These are phyloP conservation scores for Heliconius melpomene DNA, from an alignment of 1,140 invertebrate species.

Conservation along the genomic window DNA sequence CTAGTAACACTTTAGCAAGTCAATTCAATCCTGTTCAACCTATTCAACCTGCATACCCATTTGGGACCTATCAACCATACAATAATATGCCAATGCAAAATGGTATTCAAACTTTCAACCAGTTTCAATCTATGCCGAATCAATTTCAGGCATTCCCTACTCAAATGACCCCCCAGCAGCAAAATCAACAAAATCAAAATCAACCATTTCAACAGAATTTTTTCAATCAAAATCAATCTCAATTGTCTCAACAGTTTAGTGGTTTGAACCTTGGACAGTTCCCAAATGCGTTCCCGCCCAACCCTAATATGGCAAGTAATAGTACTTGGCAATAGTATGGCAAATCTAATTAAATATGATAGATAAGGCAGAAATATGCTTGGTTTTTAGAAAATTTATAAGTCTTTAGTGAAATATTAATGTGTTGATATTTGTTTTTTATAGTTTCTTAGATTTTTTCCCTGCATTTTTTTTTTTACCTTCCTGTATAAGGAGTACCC, in stretches of 20 bases:
- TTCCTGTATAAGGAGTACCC: too few species aligned
- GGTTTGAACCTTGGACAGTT: constrained; percentile 71
- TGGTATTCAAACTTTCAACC: constrained; percentile 65
- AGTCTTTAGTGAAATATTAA: background rate
- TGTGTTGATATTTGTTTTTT: background rate
- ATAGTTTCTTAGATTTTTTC: background rate
- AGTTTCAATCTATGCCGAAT: constrained; percentile 55
- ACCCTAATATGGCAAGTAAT: constrained; percentile 69
- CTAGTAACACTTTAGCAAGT: constrained; percentile 65
- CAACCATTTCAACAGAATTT: constrained; percentile 40
- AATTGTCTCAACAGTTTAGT: constrained; percentile 63
- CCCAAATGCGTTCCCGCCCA: constrained; percentile 61
- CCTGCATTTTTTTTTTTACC: too few species aligned
- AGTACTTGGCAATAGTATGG: constrained; percentile 68
- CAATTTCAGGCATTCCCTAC: constrained; percentile 63
- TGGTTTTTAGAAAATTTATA: background rate
- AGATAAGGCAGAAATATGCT: constrained; percentile 25
- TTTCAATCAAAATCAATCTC: constrained; percentile 51
- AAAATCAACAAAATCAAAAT: constrained; percentile 35
- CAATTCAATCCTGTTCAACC: constrained; percentile 51
- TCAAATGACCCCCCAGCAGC: constrained; percentile 40
- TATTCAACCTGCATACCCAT: constrained; percentile 48
- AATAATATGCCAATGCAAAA: constrained; percentile 54
- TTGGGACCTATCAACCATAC: constrained; percentile 45
- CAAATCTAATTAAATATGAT: background rate